These are phyloP conservation scores for Xanthia icteritia DNA, from an alignment of 2,888 invertebrate species.

Conservation along the genomic window DNA sequence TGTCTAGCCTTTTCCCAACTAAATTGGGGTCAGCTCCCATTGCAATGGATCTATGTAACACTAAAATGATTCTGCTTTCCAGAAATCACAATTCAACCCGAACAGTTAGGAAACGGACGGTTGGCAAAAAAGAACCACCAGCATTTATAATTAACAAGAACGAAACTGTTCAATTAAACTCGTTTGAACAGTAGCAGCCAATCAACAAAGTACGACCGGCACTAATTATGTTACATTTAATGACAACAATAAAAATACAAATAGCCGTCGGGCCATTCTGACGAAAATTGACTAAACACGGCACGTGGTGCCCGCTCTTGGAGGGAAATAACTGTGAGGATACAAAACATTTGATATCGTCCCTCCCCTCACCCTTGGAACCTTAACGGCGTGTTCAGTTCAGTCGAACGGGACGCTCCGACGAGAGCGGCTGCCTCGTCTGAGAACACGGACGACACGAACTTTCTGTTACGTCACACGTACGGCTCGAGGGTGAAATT, in stretches of 20 bases:
- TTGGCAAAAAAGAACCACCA: conserved; percentile 17
- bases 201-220: conserved; percentile 77
- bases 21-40: too few relatives aligned
- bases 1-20: too few relatives aligned
- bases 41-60: neutral
- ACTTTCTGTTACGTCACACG: conserved; percentile 87
- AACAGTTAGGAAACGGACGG: neutral
- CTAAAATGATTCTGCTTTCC: neutral
- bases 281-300: conserved; percentile 84
- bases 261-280: conserved; percentile 79
- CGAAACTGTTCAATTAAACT: conserved; percentile 70
- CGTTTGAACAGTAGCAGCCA: conserved; percentile 70
- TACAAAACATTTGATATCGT: conserved; percentile 85
- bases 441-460: conserved; percentile 53
- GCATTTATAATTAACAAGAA: conserved; percentile 58
- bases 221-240: conserved; percentile 84
- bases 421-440: conserved; percentile 74
- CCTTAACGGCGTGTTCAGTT: conserved; percentile 72
- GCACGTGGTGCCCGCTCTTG: conserved; percentile 84
- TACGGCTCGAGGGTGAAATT: conserved; percentile 77
- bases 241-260: conserved; percentile 84
- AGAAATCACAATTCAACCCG: neutral
- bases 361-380: conserved; percentile 77
- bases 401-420: conserved; percentile 81
- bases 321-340: conserved; percentile 83